Evolutionary conservation across 2,113 vertebrate genomes (phyloP).

Genomic region (Oreochromis tanganicae): DNA sequence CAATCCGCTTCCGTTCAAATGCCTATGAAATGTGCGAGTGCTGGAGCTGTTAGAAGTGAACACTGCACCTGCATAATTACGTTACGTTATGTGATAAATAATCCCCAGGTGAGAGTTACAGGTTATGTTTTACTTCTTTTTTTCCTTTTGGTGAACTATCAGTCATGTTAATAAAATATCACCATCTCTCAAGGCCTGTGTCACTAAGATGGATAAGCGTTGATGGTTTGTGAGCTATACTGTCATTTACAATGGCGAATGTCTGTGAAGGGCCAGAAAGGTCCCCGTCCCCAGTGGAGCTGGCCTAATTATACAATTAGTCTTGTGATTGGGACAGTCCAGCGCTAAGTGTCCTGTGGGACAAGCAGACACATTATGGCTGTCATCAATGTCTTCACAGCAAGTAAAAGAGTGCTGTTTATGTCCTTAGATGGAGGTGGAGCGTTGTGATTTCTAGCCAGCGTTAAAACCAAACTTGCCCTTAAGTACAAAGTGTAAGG

Average conservation of each 20-base stretch:
- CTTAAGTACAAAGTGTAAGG: background rate
- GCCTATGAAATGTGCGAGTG: background rate
- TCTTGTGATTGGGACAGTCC: constrained; percentile 73
- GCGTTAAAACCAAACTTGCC: background rate
- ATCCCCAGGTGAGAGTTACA: background rate
- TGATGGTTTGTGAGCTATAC: constrained; percentile 64
- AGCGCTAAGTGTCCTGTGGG: constrained; percentile 68
- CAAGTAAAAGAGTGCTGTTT: constrained; percentile 1
- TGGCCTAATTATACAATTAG: constrained; percentile 78
- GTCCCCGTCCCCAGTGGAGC: constrained; percentile 67
- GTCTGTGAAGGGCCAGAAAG: constrained; percentile 70
- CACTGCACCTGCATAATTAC: background rate
- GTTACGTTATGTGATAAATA: background rate
- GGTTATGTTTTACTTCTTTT: background rate
- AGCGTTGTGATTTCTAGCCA: background rate
- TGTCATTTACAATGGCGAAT: constrained; percentile 73
- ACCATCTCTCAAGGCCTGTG: constrained; percentile 41
- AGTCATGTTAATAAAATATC: constrained; percentile 33
- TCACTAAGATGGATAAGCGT: constrained; percentile 70
- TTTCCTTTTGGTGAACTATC: background rate
- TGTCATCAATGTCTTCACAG: constrained; percentile 66
- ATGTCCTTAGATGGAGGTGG: background rate
- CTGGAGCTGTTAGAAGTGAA: background rate
- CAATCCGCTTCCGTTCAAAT: background rate
- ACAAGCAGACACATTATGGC: constrained; percentile 65